Evolutionary conservation across 2,113 vertebrate genomes (phyloP).

Genomic region (Loxodonta africana): DNA sequence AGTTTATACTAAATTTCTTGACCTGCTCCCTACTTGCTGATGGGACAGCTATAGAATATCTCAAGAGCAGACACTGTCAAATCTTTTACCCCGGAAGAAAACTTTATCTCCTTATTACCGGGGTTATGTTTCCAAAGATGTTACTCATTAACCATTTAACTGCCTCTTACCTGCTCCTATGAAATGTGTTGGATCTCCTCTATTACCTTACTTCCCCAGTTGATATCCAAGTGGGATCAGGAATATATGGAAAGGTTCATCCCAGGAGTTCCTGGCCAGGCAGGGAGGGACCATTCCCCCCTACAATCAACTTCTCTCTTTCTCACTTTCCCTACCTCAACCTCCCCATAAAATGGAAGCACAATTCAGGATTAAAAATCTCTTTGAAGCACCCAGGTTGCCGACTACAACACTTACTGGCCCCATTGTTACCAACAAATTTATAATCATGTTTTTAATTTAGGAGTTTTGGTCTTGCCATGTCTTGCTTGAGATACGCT

Average conservation of each 20-base stretch:
- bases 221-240: background rate
- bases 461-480: background rate
- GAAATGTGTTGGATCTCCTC: too few relatives aligned
- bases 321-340: background rate
- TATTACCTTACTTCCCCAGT: background rate
- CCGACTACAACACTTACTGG: fast-evolving
- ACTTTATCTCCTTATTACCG: background rate
- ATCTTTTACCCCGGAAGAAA: background rate
- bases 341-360: background rate
- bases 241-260: background rate
- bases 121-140: background rate
- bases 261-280: background rate
- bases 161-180: background rate
- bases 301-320: background rate
- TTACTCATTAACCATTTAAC: too few relatives aligned
- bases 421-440: too few relatives aligned
- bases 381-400: background rate
- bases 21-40: background rate
- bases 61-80: background rate
- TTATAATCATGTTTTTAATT: background rate
- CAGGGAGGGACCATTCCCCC: background rate
- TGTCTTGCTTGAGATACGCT: background rate
- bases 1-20: background rate
- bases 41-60: background rate
- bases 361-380: background rate